Evolutionary conservation across 2,797 vertebrate genomes (phyloP).

Genomic region (Brachyalestes nurse): DNA sequence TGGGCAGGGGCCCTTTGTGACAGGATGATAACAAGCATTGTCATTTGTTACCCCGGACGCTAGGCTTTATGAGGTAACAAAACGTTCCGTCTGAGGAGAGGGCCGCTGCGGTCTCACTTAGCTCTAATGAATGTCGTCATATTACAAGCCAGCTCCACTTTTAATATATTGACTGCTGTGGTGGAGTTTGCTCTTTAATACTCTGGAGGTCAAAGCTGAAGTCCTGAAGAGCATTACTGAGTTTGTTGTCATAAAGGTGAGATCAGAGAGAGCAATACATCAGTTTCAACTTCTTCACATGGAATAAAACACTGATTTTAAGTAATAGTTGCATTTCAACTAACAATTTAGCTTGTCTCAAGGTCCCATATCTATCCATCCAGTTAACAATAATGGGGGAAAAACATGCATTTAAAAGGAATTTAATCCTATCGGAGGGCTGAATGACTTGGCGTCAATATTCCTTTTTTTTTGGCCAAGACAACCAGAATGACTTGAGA

Average conservation of each 20-base stretch:
- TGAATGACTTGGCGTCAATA: too few relatives aligned
- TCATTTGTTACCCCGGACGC: slow-evolving; percentile 59
- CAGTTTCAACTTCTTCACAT: neutral
- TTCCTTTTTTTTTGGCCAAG: too few relatives aligned
- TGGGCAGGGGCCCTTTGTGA: slow-evolving; percentile 25
- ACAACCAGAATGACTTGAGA: too few relatives aligned
- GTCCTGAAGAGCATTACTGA: neutral
- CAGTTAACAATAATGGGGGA: too few relatives aligned
- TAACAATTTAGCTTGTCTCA: neutral
- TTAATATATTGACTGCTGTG: slow-evolving; percentile 46
- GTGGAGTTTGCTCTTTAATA: slow-evolving; percentile 35
- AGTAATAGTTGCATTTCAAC: neutral
- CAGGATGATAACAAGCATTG: slow-evolving; percentile 57
- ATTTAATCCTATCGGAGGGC: too few relatives aligned
- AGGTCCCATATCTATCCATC: neutral
- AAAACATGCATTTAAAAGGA: too few relatives aligned
- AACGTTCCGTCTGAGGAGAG: slow-evolving; percentile 51
- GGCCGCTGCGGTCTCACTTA: slow-evolving; percentile 31
- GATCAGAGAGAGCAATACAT: neutral
- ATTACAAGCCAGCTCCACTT: slow-evolving; percentile 36
- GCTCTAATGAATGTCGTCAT: slow-evolving; percentile 58
- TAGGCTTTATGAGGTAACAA: slow-evolving; percentile 62
- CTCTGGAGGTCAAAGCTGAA: slow-evolving; percentile 22
- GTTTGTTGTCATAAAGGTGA: neutral
- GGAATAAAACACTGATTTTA: neutral